Base-by-base conservation (phyloP, 23 tunicate genomes). In the Phallusia fumigata region DNA sequence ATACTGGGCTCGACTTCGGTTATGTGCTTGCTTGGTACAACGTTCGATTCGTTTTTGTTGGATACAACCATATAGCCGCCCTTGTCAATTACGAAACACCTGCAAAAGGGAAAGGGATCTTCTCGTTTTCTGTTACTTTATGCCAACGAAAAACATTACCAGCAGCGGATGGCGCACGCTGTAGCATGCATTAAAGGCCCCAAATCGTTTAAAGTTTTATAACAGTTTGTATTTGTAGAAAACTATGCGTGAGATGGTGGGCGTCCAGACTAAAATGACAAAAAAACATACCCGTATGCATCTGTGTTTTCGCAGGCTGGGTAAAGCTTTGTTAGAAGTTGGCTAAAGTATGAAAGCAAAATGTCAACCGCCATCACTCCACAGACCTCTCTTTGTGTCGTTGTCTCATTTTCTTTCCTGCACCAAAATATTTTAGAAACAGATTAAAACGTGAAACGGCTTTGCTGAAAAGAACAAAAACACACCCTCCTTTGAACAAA, bases 361-460 rank as follows among this genome's bases (percentile, higher is more conserved):
- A 58, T 24, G 69, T 58, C 69, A 58, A 58, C 69, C 3, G 69
- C 69, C 69, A 58, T 58, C 69, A 58, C 69, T 58, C 69, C 69
- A 58, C 26, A 21, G 5, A 13, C 69, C 28, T 58, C 69, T 24
- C 47, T 40, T 10, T 10, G 47, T 40, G 47, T 40, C 5, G 10
- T 10, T 5, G 47, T 40, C 8, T 40, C 10, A 40, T 40, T 40
- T 40, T 40, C 47, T 40, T 40, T 40, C 10, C 47, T 40, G 10
- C 5, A 40, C 10, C 10, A 5, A 40, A 40, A 40, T 10, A 10
- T 40, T 5, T 40, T 5, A 40, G 47, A 40, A 10, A 40, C 47
- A 40, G 47, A 5, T 40, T 10, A 3, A 40, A 40, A 40, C 47
- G 47, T 40, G 47, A 40, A 40, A 40, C 10, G 47, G 10, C 10